Evolutionary conservation across 92 coral and sea anemone genomes (phyloP), one percentile per base, ranked within the genome.

Genomic region (Actinernus sp.): DNA sequence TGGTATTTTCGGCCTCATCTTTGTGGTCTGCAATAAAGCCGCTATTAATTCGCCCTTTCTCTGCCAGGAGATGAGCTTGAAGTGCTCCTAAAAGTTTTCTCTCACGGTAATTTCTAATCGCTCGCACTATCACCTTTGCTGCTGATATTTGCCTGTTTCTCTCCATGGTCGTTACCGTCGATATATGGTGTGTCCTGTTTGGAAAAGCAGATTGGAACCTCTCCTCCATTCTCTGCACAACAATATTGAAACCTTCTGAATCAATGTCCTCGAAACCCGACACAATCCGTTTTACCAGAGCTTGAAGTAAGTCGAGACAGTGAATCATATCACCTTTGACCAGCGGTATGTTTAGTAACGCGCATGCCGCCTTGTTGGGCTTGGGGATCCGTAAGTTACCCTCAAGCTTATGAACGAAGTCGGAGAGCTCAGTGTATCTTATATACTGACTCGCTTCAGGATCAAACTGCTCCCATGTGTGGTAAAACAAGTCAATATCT

Each of bases 221-320:
- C 58, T 91, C 97, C 23, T 91, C 99, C 84, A 91, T 74, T 63
- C 93, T 82, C 20, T 87, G 83, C 82, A 95, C 72, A 12, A 95
- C 86, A 19, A 95, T 74, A 22, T 79, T 79, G 24, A 91, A 91
- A 20, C 77, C 97, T 17, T 82, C 89, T 10, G 92, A 86, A 3
- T 76, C 89, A 19, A 73, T 65, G 24, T 85, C 86, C 49, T 84
- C 99, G 46, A 76, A 88, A 1, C 97, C 90, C 0, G 95, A 63
- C 7, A 91, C 97, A 1, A 91, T 85, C 30, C 80, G 64, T 41
- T 76, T 87, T 0, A 95, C 99, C 68, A 95, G 57, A 20, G 92
- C 95, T 58, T 95, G 99, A 34, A 95, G 74, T 60, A 95, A 71
- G 56, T 95, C 97, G 52, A 95, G 90, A 33, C 99, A 91, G 43